Conservation (phyloP, 2,888 invertebrate genomes). For the Mimumesa dahlbomi region DNA sequence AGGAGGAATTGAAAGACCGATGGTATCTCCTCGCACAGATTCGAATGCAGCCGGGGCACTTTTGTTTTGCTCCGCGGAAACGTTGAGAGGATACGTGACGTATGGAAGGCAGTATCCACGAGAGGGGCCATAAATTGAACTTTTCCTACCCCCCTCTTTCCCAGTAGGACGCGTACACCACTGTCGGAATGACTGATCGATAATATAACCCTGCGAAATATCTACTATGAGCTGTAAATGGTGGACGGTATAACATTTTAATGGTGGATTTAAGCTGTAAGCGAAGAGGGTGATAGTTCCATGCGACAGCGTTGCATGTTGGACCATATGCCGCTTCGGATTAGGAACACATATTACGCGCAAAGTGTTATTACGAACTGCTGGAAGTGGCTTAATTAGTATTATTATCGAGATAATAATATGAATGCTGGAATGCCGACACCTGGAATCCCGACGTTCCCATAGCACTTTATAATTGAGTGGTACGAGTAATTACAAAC, state of each 20-base stretch:
- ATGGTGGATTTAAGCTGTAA: slow-evolving; percentile 41
- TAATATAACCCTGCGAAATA: slow-evolving; percentile 48
- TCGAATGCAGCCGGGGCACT: no score
- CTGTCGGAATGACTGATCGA: slow-evolving; percentile 56
- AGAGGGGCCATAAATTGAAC: slow-evolving; percentile 32
- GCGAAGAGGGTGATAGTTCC: slow-evolving; percentile 29
- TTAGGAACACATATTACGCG: slow-evolving; percentile 64
- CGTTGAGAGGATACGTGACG: not conserved
- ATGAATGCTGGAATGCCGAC: slow-evolving; percentile 46
- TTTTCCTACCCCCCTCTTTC: slow-evolving; percentile 23
- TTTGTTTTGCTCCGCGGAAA: not conserved
- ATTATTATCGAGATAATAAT: slow-evolving; percentile 61
- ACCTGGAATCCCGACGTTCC: slow-evolving; percentile 57
- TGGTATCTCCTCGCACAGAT: no score
- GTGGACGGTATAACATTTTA: slow-evolving; percentile 55
- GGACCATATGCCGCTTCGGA: slow-evolving; percentile 66
- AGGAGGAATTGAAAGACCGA: no score
- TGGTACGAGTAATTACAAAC: slow-evolving; percentile 32
- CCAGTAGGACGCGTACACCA: no score
- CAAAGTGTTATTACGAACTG: slow-evolving; percentile 63
- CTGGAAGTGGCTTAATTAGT: slow-evolving; percentile 60
- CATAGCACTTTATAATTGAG: slow-evolving; percentile 23
- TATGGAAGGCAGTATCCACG: slow-evolving; percentile 20
- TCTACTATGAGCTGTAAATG: slow-evolving; percentile 50
- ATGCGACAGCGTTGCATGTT: slow-evolving; percentile 51